phyloP scores from a whole-genome alignment of 2,797 vertebrate species.

The Salarias fasciatus region DNA sequence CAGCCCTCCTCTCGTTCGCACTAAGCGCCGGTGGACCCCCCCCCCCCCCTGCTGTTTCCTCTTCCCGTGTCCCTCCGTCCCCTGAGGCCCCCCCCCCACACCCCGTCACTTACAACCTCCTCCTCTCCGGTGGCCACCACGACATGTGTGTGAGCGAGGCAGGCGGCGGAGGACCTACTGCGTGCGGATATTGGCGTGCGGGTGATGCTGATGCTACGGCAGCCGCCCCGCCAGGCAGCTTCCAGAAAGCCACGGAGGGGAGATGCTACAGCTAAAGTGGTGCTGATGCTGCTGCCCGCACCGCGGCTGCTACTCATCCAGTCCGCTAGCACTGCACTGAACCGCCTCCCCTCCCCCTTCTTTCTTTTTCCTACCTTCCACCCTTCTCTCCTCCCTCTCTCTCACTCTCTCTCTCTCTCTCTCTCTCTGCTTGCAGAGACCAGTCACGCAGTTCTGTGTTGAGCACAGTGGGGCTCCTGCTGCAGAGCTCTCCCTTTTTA shows the following conservation, averaged over 20 bases:
- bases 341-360: constrained; percentile 72
- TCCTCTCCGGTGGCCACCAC: constrained; percentile 64
- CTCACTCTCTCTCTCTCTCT: constrained; percentile 65
- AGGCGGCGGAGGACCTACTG: constrained; percentile 29
- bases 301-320: constrained; percentile 75
- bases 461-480: constrained; percentile 75
- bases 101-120: constrained; percentile 59
- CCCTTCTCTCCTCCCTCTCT: constrained; percentile 62
- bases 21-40: background rate
- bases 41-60: constrained; percentile 45
- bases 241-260: constrained; percentile 66
- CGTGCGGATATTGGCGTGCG: constrained; percentile 26
- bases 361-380: constrained; percentile 55
- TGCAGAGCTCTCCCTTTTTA: constrained; percentile 72
- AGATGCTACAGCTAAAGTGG: constrained; percentile 76
- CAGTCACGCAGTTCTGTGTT: constrained; percentile 81
- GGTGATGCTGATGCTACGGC: constrained; percentile 52
- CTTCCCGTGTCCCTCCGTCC: constrained; percentile 58
- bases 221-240: constrained; percentile 56
- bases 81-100: constrained; percentile 32
- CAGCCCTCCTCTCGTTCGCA: constrained; percentile 59
- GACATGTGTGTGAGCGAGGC: constrained; percentile 57
- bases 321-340: constrained; percentile 76
- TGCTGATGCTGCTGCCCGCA: constrained; percentile 75
- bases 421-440: constrained; percentile 68